These are phyloP conservation scores for Numenius arquata DNA, from an alignment of 2,113 vertebrate genomes.

Conservation along the genomic window DNA sequence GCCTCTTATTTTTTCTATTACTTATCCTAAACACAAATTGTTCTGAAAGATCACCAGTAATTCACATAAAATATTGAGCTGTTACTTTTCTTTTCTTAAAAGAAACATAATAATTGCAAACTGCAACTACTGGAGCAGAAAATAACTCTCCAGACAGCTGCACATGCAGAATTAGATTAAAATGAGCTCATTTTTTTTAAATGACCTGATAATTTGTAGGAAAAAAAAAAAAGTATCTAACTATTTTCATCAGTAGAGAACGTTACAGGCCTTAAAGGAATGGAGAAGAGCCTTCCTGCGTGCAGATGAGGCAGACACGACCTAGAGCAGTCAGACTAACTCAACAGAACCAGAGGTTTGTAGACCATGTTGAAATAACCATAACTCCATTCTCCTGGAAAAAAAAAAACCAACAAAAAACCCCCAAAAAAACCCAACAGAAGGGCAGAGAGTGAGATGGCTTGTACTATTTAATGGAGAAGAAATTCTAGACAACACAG, in stretches of 20 bases:
- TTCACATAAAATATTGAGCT: conserved; percentile 64
- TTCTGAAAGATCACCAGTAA: conserved; percentile 51
- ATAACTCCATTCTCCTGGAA: neutral
- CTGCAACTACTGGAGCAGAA: conserved; percentile 72
- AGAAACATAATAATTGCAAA: conserved; percentile 69
- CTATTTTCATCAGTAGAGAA: conserved; percentile 63
- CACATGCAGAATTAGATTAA: conserved; percentile 75
- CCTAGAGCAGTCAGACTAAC: neutral
- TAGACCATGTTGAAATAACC: accelerated
- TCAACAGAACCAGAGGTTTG: neutral
- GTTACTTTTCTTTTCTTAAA: conserved; percentile 70
- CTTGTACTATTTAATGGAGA: too few relatives aligned
- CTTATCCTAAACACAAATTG: conserved; percentile 55
- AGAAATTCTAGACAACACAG: neutral
- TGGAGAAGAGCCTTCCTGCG: neutral
- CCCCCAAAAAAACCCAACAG: neutral
- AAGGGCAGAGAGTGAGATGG: neutral
- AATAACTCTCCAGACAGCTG: conserved; percentile 75
- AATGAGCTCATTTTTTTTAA: conserved; percentile 75
- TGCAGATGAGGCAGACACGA: neutral
- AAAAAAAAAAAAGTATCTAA: conserved; percentile 27
- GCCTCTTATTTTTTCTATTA: conserved; percentile 7
- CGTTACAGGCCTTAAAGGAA: neutral
- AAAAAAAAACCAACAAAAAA: neutral
- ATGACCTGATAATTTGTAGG: conserved; percentile 72